Evolutionary conservation across 2,797 vertebrate species (phyloP).

Genomic region (Ciconia nigra): DNA sequence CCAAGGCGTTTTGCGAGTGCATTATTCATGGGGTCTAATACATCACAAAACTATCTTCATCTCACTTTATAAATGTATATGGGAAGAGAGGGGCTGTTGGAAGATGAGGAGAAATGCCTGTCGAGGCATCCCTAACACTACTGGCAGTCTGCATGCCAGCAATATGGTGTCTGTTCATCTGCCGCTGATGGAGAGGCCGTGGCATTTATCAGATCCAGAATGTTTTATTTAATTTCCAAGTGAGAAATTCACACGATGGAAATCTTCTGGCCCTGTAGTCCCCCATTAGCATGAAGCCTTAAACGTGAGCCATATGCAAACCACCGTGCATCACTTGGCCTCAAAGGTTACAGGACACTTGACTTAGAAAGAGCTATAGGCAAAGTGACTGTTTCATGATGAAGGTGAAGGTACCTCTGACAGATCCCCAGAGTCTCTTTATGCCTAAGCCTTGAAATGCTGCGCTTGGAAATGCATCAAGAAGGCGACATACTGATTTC

Average conservation of each 20-base stretch:
- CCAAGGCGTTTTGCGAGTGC: slow-evolving; percentile 1
- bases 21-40: slow-evolving; percentile 65
- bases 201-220: background rate
- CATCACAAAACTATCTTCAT: slow-evolving; percentile 1
- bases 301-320: background rate
- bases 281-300: fast-evolving
- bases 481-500: background rate
- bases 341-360: background rate
- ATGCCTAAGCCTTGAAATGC: background rate
- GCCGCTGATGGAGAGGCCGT: background rate
- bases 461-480: background rate
- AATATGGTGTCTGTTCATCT: background rate
- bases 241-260: background rate
- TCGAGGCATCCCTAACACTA: background rate
- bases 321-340: fast-evolving
- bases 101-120: background rate
- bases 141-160: background rate
- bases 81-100: background rate
- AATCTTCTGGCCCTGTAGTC: background rate
- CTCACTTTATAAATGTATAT: slow-evolving; percentile 1
- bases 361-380: background rate
- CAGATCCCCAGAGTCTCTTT: background rate
- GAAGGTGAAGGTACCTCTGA: background rate
- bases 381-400: background rate
- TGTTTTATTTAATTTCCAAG: background rate